phyloP scores from a whole-genome alignment of 2,797 vertebrate genomes.

The Cyclura pinguis region DNA sequence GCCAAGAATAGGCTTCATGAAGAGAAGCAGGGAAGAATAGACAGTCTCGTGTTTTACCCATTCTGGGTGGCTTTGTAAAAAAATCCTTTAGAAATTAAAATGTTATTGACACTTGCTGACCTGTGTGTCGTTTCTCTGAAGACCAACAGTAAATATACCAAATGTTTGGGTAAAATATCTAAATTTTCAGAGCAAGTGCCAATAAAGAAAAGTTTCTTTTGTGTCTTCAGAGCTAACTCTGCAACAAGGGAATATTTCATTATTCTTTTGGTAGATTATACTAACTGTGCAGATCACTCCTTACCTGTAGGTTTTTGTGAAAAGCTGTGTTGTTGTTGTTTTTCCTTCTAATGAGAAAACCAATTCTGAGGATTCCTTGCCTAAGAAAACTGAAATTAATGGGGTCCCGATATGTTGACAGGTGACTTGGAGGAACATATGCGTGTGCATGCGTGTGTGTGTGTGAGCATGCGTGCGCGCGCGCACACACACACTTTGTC shows the following conservation, averaged over 20 bases:
- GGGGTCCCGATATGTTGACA: background rate
- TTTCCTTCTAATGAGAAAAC: background rate
- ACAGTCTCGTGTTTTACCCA: slow-evolving; percentile 78
- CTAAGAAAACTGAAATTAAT: background rate
- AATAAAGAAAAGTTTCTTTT: background rate
- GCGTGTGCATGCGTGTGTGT: no score
- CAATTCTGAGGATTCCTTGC: background rate
- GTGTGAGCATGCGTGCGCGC: no score
- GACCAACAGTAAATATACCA: slow-evolving; percentile 74
- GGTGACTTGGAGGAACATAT: no score
- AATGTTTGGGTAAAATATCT: slow-evolving; percentile 70
- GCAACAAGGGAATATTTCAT: slow-evolving; percentile 22
- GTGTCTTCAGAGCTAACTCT: slow-evolving; percentile 7
- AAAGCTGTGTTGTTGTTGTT: slow-evolving; percentile 9
- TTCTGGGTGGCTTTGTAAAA: slow-evolving; percentile 76
- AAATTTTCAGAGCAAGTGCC: slow-evolving; percentile 7
- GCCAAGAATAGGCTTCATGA: slow-evolving; percentile 77
- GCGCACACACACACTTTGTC: slow-evolving; percentile 28
- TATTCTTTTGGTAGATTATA: slow-evolving; percentile 53
- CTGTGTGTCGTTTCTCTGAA: slow-evolving; percentile 65
- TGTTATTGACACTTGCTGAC: slow-evolving; percentile 76
- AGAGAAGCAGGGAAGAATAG: slow-evolving; percentile 78
- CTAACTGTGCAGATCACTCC: slow-evolving; percentile 36
- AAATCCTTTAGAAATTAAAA: slow-evolving; percentile 77
- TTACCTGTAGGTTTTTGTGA: slow-evolving; percentile 4